Evolutionary conservation across 1,140 invertebrate species (phyloP).

Genomic region (Drosophila novamexicana): DNA sequence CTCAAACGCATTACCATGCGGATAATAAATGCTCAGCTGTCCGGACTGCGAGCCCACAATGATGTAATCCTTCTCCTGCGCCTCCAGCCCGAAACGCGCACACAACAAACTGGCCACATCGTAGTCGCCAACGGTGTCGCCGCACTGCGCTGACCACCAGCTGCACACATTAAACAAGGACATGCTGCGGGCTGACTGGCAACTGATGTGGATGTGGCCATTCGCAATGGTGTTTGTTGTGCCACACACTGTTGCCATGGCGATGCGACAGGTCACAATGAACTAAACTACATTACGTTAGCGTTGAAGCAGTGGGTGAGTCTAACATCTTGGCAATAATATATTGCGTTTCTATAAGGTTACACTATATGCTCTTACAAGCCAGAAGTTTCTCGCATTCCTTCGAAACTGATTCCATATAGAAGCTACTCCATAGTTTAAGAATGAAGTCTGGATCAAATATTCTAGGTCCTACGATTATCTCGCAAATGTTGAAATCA

Average conservation of each 20-base stretch:
- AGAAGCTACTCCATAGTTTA: too few species aligned
- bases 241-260: constrained; percentile 12
- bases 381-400: too few species aligned
- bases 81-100: constrained; percentile 86
- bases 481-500: too few species aligned
- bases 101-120: constrained; percentile 78
- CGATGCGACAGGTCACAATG: neutral
- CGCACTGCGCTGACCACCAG: constrained; percentile 89
- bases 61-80: constrained; percentile 86
- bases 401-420: too few species aligned
- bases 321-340: neutral
- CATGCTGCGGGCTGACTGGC: constrained; percentile 85
- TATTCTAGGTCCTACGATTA: too few species aligned
- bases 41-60: constrained; percentile 90
- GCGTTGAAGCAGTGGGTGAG: neutral
- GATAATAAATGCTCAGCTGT: constrained; percentile 88
- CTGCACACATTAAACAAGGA: constrained; percentile 92
- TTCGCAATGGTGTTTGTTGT: constrained; percentile 22
- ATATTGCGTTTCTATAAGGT: too few species aligned
- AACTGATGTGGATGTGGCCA: neutral
- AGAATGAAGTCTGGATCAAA: too few species aligned
- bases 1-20: constrained; percentile 86
- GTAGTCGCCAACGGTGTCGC: constrained; percentile 85
- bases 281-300: neutral
- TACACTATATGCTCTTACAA: too few species aligned